Percentiles rank a stretch among this genome's conserved stretches.
phyloP scores from a whole-genome alignment of 1,140 invertebrate genomes.

The Papilio helenus region DNA sequence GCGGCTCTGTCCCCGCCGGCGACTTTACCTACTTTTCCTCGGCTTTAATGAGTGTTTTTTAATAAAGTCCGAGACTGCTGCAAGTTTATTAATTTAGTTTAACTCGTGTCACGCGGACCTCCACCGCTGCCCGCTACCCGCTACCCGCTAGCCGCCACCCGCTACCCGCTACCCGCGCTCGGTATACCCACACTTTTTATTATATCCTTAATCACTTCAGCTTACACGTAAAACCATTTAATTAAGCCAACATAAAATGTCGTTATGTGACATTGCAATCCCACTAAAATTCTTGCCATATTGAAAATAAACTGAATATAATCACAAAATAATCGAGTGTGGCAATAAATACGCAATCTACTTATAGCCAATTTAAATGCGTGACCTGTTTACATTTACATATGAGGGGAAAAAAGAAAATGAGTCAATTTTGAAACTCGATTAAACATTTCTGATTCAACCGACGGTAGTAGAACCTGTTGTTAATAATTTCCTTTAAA shows the following conservation, averaged over 20 bases:
- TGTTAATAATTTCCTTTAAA: slow-evolving; percentile 38
- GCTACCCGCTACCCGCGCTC: slow-evolving; percentile 42
- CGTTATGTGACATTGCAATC: slow-evolving; percentile 20
- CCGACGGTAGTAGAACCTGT: slow-evolving; percentile 21
- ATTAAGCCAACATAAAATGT: slow-evolving; percentile 44
- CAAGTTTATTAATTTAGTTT: slow-evolving; percentile 83
- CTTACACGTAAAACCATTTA: slow-evolving; percentile 49
- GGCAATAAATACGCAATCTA: slow-evolving; percentile 29
- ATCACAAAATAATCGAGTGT: slow-evolving; percentile 26
- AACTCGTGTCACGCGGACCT: slow-evolving; percentile 74
- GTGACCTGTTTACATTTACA: slow-evolving; percentile 35
- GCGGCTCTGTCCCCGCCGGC: slow-evolving; percentile 81
- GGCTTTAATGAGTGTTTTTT: slow-evolving; percentile 83
- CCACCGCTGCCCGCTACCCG: slow-evolving; percentile 43
- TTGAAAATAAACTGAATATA: slow-evolving; percentile 13
- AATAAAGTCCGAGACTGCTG: slow-evolving; percentile 80
- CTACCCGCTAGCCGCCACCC: slow-evolving; percentile 27
- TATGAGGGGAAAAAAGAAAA: slow-evolving; percentile 30
- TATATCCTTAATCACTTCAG: slow-evolving; percentile 55
- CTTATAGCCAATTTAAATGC: slow-evolving; percentile 23
- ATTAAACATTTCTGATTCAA: slow-evolving; percentile 35
- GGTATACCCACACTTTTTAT: slow-evolving; percentile 61
- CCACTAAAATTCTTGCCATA: slow-evolving; percentile 21
- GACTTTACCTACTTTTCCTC: slow-evolving; percentile 82
- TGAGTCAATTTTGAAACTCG: slow-evolving; percentile 37